phyloP scores from a whole-genome alignment of 2,888 invertebrate genomes.

The Eupithecia dodoneata region DNA sequence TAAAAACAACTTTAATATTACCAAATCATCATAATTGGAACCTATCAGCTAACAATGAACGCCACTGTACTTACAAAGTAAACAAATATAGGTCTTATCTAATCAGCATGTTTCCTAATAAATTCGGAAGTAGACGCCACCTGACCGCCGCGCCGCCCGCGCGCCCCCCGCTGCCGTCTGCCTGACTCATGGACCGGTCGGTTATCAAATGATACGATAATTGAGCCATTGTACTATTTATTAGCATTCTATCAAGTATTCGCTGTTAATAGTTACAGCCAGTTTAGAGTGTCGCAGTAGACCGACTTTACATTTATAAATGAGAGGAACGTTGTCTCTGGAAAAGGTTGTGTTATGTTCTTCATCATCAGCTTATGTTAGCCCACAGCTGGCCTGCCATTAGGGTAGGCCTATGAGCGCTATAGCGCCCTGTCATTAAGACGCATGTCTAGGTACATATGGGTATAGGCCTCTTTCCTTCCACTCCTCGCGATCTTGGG shows the following conservation, averaged over 20 bases:
- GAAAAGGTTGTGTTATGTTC: too few species aligned
- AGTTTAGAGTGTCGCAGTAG: slow-evolving; percentile 25
- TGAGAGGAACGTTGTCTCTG: neutral
- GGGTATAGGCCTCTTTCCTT: too few species aligned
- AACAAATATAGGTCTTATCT: neutral
- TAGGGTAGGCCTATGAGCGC: too few species aligned
- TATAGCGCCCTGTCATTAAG: too few species aligned
- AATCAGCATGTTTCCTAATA: slow-evolving; percentile 3
- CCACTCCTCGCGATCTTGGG: too few species aligned
- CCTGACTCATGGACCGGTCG: slow-evolving; percentile 19
- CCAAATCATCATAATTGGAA: too few species aligned
- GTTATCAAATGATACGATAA: slow-evolving; percentile 39
- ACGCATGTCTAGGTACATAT: too few species aligned
- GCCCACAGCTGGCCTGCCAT: neutral
- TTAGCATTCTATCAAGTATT: slow-evolving; percentile 40
- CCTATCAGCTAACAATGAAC: too few species aligned
- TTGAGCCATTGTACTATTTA: slow-evolving; percentile 39
- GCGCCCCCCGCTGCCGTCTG: neutral
- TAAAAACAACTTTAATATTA: too few species aligned
- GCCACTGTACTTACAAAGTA: neutral
- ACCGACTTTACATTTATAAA: neutral
- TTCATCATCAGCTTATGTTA: too few species aligned
- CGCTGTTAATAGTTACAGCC: slow-evolving; percentile 28
- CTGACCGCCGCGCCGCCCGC: slow-evolving; percentile 22
- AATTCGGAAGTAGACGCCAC: slow-evolving; percentile 23